phyloP scores from a whole-genome alignment of 2,888 invertebrate genomes.

The Agrochola macilenta region DNA sequence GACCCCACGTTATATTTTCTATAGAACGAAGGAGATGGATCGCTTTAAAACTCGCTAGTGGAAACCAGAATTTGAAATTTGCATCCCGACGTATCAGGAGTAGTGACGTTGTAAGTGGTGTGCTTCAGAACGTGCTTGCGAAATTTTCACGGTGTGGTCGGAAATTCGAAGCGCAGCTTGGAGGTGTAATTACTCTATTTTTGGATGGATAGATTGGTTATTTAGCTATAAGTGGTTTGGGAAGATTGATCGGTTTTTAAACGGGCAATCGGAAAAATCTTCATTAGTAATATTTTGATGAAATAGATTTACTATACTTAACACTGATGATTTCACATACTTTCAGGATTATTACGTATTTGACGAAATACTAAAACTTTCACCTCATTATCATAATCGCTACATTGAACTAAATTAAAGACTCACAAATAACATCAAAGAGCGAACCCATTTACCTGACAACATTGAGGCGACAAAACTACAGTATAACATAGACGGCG shows the following conservation, averaged over 20 bases:
- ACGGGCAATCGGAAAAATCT: background rate
- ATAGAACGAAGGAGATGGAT: conserved; percentile 80
- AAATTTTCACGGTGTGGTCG: conserved; percentile 50
- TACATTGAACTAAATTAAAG: conserved; percentile 5
- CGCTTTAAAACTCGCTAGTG: conserved; percentile 77
- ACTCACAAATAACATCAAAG: conserved; percentile 44
- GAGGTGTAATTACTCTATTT: conserved; percentile 55
- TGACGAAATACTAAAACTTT: background rate
- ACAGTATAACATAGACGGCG: conserved; percentile 56
- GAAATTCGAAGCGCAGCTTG: conserved; percentile 44
- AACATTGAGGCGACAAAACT: conserved; percentile 49
- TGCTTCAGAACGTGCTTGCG: conserved; percentile 51
- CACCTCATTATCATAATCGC: background rate
- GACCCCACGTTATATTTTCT: conserved; percentile 74
- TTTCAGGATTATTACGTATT: background rate
- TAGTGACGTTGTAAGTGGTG: conserved; percentile 65
- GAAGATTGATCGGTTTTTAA: conserved; percentile 10
- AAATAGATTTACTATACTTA: background rate
- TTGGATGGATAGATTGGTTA: conserved; percentile 29
- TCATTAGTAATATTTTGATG: conserved; percentile 5
- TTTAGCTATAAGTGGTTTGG: conserved; percentile 8
- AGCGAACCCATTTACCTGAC: conserved; percentile 41
- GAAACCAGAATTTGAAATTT: conserved; percentile 80
- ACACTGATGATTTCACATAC: background rate
- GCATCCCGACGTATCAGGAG: conserved; percentile 75